Evolutionary conservation across 2,888 invertebrate genomes (phyloP), one percentile per base, ranked within the genome.

Genomic region (Aporophyla nigra): DNA sequence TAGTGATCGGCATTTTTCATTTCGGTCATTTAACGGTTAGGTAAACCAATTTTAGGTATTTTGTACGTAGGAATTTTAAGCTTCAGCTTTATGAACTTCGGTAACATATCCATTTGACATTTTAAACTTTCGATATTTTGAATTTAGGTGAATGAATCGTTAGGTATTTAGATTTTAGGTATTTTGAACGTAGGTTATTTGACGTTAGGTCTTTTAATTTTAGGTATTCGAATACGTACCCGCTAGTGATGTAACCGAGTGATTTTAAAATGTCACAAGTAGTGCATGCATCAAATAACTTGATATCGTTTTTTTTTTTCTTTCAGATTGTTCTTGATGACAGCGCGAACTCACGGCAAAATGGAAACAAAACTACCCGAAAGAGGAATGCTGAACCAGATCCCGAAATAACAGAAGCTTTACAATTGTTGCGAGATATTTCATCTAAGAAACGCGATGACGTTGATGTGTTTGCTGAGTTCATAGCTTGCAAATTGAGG

Each of bases 371-470:
- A 63, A 63, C 63, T 49, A 63, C 46, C 46, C 63, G 63, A 63
- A 63, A 63, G 63, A 63, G 46, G 46, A 53, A 53, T 53, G 53
- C 53, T 21, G 53, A 53, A 68, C 66, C 66, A 66, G 66, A 66
- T 5, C 66, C 66, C 53, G 66, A 66, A 66, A 66, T 66, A 66
- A 66, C 66, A 66, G 27, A 49, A 66, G 66, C 66, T 66, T 66
- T 66, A 53, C 66, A 53, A 66, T 66, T 66, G 66, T 66, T 66
- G 66, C 66, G 66, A 66, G 66, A 66, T 66, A 66, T 66, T 66
- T 2, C 53, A 66, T 66, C 66, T 66, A 66, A 66, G 53, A 66
- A 68, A 68, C 56, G 24, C 68, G 56, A 56, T 68, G 68, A 68
- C 43, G 54, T 56, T 68, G 56, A 53, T 56, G 54, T 68, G 54